Percentiles rank a stretch among this genome's conserved stretches.
Evolutionary conservation across 1,140 invertebrate species (phyloP).

Genomic region (Bombus sylvicola): DNA sequence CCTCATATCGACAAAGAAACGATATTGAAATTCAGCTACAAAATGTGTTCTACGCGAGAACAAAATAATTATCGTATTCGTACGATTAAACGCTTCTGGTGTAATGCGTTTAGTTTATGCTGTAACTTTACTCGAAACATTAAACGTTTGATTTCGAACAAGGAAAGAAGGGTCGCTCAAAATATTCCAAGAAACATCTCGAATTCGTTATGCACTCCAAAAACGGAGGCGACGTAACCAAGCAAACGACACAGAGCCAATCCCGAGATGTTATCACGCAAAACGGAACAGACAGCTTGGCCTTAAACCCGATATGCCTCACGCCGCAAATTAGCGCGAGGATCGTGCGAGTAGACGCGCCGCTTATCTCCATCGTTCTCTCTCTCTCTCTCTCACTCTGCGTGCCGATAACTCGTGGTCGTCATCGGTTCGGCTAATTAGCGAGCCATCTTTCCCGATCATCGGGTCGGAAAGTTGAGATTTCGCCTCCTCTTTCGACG

Average conservation of each 20-base stretch:
- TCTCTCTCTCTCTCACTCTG: not conserved
- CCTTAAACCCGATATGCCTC: slow-evolving; percentile 31
- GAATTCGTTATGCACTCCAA: not conserved
- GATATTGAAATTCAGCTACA: too few species aligned
- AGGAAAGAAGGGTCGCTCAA: too few species aligned
- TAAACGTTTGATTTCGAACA: fast-evolving
- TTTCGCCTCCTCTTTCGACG: not conserved
- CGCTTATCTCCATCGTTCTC: slow-evolving; percentile 12
- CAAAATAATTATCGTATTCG: too few species aligned
- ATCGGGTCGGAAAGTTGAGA: slow-evolving; percentile 16
- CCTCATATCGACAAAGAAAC: too few species aligned
- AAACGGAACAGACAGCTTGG: not conserved
- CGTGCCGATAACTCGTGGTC: slow-evolving; percentile 37
- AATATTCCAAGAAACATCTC: too few species aligned
- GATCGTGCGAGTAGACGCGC: slow-evolving; percentile 18
- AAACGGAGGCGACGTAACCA: not conserved
- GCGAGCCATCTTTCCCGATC: slow-evolving; percentile 32
- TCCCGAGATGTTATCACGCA: not conserved
- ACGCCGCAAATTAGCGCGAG: slow-evolving; percentile 36
- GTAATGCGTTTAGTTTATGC: too few species aligned
- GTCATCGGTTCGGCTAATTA: slow-evolving; percentile 42
- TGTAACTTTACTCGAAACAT: too few species aligned
- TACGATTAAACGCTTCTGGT: too few species aligned
- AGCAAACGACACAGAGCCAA: not conserved
- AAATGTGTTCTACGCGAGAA: too few species aligned